phyloP scores from a whole-genome alignment of 2,888 invertebrate species.

The Epinotia nisella region DNA sequence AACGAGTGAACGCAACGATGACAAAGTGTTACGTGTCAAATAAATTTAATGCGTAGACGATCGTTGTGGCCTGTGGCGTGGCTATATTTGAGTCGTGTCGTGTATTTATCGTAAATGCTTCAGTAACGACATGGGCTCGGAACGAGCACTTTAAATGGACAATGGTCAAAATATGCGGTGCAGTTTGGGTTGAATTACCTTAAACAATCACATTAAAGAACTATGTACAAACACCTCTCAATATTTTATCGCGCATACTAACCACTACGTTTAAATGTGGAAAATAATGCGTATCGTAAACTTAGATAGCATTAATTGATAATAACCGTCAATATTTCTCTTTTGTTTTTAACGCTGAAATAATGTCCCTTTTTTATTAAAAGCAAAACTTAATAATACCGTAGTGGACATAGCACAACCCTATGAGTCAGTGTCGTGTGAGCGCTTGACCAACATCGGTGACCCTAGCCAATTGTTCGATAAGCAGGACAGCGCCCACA shows the following conservation, averaged over 20 bases:
- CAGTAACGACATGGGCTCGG: neutral
- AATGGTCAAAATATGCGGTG: neutral
- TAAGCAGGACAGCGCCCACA: slow-evolving; percentile 73
- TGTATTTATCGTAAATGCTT: slow-evolving; percentile 2
- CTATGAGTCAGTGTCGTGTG: slow-evolving; percentile 48
- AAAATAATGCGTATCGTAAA: too few species aligned
- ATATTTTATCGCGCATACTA: too few species aligned
- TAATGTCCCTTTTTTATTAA: neutral
- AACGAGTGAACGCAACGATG: slow-evolving; percentile 61
- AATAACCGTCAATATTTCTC: too few species aligned
- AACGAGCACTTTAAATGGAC: neutral
- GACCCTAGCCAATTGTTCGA: slow-evolving; percentile 70
- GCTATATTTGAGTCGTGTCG: neutral
- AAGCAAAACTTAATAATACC: neutral
- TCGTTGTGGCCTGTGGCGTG: slow-evolving; percentile 1
- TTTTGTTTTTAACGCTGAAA: neutral
- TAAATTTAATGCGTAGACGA: slow-evolving; percentile 46
- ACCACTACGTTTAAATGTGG: too few species aligned
- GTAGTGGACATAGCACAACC: slow-evolving; percentile 12
- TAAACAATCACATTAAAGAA: neutral
- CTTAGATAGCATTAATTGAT: too few species aligned
- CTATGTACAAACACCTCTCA: too few species aligned
- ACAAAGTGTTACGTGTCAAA: slow-evolving; percentile 69
- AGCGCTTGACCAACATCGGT: slow-evolving; percentile 53
- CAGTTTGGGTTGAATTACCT: neutral